A percentile compares a stretch with the other conserved stretches of the same genome.
phyloP scores from a whole-genome alignment of 1,140 invertebrate species.

The Ostrea edulis region DNA sequence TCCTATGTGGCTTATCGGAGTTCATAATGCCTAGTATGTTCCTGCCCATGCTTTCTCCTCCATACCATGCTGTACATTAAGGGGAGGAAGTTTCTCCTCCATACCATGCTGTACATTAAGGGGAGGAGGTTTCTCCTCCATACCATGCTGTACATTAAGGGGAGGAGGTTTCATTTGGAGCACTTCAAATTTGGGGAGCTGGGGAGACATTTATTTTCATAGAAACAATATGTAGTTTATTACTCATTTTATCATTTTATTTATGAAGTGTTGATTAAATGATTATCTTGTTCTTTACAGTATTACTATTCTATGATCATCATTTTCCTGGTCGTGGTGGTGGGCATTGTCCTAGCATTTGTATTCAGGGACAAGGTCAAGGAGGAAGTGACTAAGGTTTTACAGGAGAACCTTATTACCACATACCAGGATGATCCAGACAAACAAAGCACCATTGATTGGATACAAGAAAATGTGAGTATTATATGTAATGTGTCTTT shows the following conservation, averaged over 20 bases:
- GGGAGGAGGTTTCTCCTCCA: too few relatives aligned
- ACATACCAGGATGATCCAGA: slow-evolving; percentile 80
- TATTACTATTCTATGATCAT: slow-evolving; percentile 93
- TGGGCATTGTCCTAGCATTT: slow-evolving; percentile 93
- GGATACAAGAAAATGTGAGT: slow-evolving; percentile 55
- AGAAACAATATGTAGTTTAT: too few relatives aligned
- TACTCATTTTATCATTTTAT: neutral
- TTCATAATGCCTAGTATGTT: too few relatives aligned
- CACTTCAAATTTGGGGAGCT: too few relatives aligned
- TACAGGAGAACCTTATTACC: slow-evolving; percentile 93
- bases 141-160: too few relatives aligned
- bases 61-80: too few relatives aligned
- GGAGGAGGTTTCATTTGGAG: too few relatives aligned
- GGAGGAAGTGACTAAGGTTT: slow-evolving; percentile 86
- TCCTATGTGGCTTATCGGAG: too few relatives aligned
- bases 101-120: too few relatives aligned
- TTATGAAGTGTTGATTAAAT: neutral
- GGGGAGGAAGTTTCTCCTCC: too few relatives aligned
- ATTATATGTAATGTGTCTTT: neutral
- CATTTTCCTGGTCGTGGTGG: slow-evolving; percentile 94
- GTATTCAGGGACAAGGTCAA: slow-evolving; percentile 94
- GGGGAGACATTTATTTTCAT: too few relatives aligned
- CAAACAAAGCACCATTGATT: slow-evolving; percentile 44
- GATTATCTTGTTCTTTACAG: slow-evolving; percentile 82
- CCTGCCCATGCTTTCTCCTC: too few relatives aligned